phyloP scores from a whole-genome alignment of 2,797 vertebrate species.

The Simalia tracyae region DNA sequence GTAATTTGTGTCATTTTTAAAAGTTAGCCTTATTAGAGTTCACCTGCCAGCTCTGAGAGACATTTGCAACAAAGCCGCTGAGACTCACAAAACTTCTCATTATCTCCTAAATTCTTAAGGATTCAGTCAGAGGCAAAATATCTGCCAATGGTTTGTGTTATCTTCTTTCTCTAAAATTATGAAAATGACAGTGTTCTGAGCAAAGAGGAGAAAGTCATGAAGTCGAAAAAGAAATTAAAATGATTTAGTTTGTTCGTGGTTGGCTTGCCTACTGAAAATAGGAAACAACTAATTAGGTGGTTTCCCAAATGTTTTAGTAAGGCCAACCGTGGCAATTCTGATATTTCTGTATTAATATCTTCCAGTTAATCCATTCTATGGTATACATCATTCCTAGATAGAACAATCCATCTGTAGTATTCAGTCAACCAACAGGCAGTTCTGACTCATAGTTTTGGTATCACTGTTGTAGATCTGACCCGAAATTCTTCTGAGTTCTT shows the following conservation, averaged over 20 bases:
- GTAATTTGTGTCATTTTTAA: constrained; percentile 42
- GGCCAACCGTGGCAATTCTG: background rate
- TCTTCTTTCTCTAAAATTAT: background rate
- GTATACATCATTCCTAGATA: background rate
- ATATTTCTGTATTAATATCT: background rate
- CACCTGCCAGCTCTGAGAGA: background rate
- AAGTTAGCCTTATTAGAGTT: background rate
- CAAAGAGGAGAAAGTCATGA: background rate
- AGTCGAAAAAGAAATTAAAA: constrained; percentile 2
- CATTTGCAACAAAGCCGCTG: background rate
- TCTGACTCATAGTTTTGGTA: background rate
- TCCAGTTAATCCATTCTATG: background rate
- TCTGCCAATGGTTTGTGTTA: background rate
- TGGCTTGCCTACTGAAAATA: background rate
- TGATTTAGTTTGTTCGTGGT: background rate
- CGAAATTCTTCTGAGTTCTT: background rate
- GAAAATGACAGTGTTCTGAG: constrained; percentile 1
- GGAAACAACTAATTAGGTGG: background rate
- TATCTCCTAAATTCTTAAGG: background rate
- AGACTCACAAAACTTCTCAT: background rate
- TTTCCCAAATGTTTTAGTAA: background rate
- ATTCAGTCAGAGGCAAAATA: background rate
- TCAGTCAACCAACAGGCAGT: background rate
- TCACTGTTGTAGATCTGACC: background rate
- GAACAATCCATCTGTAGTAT: background rate